A percentile compares a stretch with the other conserved stretches of the same genome.
phyloP scores from a whole-genome alignment of 2,797 vertebrate species.

The Anguilla obscura region DNA sequence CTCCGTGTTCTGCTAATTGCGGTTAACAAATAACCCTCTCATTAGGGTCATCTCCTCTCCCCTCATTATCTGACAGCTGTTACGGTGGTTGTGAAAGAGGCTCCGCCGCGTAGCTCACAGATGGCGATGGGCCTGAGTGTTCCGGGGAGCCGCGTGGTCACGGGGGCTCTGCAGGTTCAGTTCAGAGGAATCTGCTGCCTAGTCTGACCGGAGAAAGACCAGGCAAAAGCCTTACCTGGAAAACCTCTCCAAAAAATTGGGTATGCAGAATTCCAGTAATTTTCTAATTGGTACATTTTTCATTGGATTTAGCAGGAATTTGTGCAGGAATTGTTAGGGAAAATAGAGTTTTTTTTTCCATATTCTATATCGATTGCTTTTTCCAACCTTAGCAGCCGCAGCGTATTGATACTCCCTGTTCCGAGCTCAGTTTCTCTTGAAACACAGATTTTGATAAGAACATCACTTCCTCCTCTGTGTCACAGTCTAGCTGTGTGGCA shows the following conservation, averaged over 20 bases:
- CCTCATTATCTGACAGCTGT: conserved; percentile 8
- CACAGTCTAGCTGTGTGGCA: too few species aligned
- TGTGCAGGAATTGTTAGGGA: too few species aligned
- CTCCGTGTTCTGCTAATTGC: background rate
- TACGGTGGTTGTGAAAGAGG: background rate
- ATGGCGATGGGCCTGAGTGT: background rate
- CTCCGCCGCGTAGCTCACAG: background rate
- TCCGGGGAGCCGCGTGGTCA: background rate
- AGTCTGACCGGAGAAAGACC: background rate
- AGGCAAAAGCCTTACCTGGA: background rate
- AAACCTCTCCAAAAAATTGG: background rate
- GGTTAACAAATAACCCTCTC: conserved; percentile 15
- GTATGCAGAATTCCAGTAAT: too few species aligned
- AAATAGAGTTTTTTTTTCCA: too few species aligned
- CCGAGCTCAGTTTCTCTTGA: too few species aligned
- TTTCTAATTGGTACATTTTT: too few species aligned
- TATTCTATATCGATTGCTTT: too few species aligned
- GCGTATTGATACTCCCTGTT: too few species aligned
- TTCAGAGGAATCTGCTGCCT: background rate
- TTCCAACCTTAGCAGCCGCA: too few species aligned
- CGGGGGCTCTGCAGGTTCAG: background rate
- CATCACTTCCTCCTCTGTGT: too few species aligned
- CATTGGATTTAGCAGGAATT: too few species aligned
- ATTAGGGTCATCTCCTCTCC: conserved; percentile 1
- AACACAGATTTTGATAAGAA: too few species aligned